Conservation (phyloP, 2,888 invertebrate species). For the Thelaira solivaga region DNA sequence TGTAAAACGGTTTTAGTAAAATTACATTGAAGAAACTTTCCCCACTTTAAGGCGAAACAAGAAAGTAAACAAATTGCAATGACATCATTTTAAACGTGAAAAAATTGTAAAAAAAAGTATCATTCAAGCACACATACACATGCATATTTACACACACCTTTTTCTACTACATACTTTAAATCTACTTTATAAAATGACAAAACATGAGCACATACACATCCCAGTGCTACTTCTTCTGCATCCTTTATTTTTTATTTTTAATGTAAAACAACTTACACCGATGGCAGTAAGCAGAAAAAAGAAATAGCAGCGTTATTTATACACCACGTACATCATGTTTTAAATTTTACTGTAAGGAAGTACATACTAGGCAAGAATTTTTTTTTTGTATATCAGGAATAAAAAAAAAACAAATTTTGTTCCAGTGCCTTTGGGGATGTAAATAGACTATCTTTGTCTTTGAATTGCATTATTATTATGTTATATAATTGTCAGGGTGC, state of each 20-base stretch:
- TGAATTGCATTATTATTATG: too few relatives aligned
- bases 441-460: too few relatives aligned
- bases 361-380: neutral
- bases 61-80: constrained; percentile 49
- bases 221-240: neutral
- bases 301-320: neutral
- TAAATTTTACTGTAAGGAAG: neutral
- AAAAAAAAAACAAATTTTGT: too few relatives aligned
- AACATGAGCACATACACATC: constrained; percentile 14
- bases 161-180: constrained; percentile 28
- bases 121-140: neutral
- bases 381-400: neutral
- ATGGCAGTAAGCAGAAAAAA: neutral
- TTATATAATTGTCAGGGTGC: too few relatives aligned
- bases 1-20: constrained; percentile 35
- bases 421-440: too few relatives aligned
- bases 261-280: neutral
- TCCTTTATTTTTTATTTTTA: neutral
- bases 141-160: neutral
- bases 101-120: neutral
- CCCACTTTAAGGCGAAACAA: constrained; percentile 33
- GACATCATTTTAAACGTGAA: constrained; percentile 43
- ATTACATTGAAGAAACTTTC: constrained; percentile 35
- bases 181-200: constrained; percentile 22
- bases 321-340: neutral